A percentile compares a stretch with the other conserved stretches of the same genome.
Evolutionary conservation across 1,140 invertebrate species (phyloP).

Genomic region (Teleogryllus occipitalis): DNA sequence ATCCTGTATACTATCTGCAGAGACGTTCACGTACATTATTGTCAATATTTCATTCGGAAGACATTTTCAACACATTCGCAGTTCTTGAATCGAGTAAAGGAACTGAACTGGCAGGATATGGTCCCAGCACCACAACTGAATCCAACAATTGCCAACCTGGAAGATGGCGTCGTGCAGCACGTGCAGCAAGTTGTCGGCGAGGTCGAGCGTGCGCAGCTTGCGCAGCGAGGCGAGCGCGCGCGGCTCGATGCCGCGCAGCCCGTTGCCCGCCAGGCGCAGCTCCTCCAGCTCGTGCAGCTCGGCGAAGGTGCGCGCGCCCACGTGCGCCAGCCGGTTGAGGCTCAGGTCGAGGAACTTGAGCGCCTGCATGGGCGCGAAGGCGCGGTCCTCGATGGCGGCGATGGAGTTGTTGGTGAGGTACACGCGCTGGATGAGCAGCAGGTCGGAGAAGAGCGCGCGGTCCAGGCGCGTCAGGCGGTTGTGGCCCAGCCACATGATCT

Average conservation of each 20-base stretch:
- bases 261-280: conserved; percentile 51
- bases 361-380: conserved; percentile 65
- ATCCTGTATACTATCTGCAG: too few species aligned
- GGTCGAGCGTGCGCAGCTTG: conserved; percentile 49
- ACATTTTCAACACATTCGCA: too few species aligned
- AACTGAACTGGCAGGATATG: too few species aligned
- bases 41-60: too few species aligned
- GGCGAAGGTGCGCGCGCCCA: conserved; percentile 50
- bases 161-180: conserved; percentile 49
- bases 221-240: conserved; percentile 49
- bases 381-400: conserved; percentile 64
- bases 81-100: too few species aligned
- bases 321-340: conserved; percentile 54
- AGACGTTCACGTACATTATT: too few species aligned
- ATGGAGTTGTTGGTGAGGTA: conserved; percentile 80
- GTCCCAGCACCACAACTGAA: too few species aligned
- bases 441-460: conserved; percentile 62
- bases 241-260: conserved; percentile 45
- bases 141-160: conserved; percentile 3
- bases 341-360: conserved; percentile 71
- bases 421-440: conserved; percentile 62
- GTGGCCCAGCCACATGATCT: conserved; percentile 79
- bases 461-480: conserved; percentile 69
- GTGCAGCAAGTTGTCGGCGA: conserved; percentile 50
- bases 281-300: conserved; percentile 60